Percentiles rank a stretch among this genome's conserved stretches.
phyloP scores from a whole-genome alignment of 2,888 invertebrate genomes.

The Clusia tigrina region DNA sequence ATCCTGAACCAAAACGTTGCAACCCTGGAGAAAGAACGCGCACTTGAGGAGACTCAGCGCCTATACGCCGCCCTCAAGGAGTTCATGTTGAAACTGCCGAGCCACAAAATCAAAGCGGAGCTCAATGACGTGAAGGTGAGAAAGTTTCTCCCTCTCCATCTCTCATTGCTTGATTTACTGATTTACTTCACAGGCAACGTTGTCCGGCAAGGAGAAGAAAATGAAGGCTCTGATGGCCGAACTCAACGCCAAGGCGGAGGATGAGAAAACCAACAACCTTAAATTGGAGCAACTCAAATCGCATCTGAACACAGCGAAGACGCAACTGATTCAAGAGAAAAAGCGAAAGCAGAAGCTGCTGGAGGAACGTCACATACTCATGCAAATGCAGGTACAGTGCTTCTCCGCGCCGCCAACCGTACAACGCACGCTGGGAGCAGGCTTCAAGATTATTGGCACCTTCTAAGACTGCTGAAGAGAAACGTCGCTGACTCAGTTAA shows the following conservation, averaged over 20 bases:
- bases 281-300: slow-evolving; percentile 54
- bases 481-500: no score
- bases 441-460: slow-evolving; percentile 51
- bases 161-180: background rate
- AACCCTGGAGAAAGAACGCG: slow-evolving; percentile 54
- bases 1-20: slow-evolving; percentile 57
- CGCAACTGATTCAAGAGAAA: slow-evolving; percentile 56
- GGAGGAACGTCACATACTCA: slow-evolving; percentile 58
- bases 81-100: slow-evolving; percentile 61
- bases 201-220: slow-evolving; percentile 57
- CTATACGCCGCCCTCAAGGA: slow-evolving; percentile 60
- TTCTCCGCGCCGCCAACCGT: slow-evolving; percentile 59
- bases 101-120: slow-evolving; percentile 59
- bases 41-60: slow-evolving; percentile 57
- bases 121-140: slow-evolving; percentile 59
- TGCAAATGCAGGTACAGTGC: slow-evolving; percentile 61
- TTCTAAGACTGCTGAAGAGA: slow-evolving; percentile 21
- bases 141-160: background rate
- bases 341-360: slow-evolving; percentile 57
- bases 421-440: slow-evolving; percentile 55
- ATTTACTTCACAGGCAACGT: slow-evolving; percentile 45
- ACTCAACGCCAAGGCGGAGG: slow-evolving; percentile 53
- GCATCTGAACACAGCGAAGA: slow-evolving; percentile 53
- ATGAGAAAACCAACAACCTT: slow-evolving; percentile 51
- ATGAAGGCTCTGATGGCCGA: slow-evolving; percentile 61